Evolutionary conservation across 1,140 invertebrate genomes (phyloP).

Genomic region (Trichonephila clavata): DNA sequence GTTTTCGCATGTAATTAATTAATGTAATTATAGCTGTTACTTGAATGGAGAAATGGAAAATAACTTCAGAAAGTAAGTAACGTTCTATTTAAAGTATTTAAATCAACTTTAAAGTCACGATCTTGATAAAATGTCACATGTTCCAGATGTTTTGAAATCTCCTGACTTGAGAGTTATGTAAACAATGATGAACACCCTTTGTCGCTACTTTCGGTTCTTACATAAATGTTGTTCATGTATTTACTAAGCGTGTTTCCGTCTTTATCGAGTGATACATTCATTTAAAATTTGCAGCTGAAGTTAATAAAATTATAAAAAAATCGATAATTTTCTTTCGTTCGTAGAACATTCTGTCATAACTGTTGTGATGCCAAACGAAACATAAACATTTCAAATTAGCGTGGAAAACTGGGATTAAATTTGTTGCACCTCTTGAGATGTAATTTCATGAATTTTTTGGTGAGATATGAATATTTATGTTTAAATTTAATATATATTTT

Average conservation of each 20-base stretch:
- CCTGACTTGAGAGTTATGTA: slow-evolving; percentile 28
- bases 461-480: too few relatives aligned
- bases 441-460: too few relatives aligned
- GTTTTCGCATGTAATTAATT: slow-evolving; percentile 70
- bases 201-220: slow-evolving; percentile 37
- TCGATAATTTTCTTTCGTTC: too few relatives aligned
- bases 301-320: too few relatives aligned
- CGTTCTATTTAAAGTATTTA: neutral
- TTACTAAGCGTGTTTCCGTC: neutral
- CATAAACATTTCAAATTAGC: too few relatives aligned
- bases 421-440: too few relatives aligned
- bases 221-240: neutral
- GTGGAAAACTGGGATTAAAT: too few relatives aligned
- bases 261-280: too few relatives aligned
- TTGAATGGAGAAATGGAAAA: slow-evolving; percentile 71
- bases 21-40: neutral
- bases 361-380: too few relatives aligned
- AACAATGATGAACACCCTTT: slow-evolving; percentile 47
- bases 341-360: too few relatives aligned
- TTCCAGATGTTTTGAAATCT: slow-evolving; percentile 65
- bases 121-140: slow-evolving; percentile 73
- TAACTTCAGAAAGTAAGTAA: slow-evolving; percentile 62
- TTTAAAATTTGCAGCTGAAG: too few relatives aligned
- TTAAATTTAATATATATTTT: too few relatives aligned
- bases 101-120: neutral